phyloP scores from a whole-genome alignment of 2,113 vertebrate genomes.

The Plectropomus leopardus region DNA sequence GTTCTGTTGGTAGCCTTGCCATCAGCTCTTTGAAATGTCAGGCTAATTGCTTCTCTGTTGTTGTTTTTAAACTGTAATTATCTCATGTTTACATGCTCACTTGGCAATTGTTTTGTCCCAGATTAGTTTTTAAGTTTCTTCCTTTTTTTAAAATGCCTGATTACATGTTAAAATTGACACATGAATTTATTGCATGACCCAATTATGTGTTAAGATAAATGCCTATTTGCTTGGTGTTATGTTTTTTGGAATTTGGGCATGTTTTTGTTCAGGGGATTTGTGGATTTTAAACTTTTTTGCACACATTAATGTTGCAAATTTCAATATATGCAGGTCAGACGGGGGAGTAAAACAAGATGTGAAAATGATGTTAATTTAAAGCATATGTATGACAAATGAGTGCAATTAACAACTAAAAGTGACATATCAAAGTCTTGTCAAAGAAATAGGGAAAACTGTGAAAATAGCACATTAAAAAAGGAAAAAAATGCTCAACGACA shows the following conservation, averaged over 20 bases:
- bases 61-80: not conserved
- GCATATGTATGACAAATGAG: not conserved
- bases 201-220: not conserved
- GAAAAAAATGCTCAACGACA: constrained; percentile 29
- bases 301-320: not conserved
- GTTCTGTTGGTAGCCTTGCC: not conserved
- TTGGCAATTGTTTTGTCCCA: not conserved
- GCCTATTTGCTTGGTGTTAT: not conserved
- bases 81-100: not conserved
- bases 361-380: not conserved
- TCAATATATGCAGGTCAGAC: not conserved
- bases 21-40: not conserved
- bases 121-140: too few species aligned
- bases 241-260: not conserved
- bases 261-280: not conserved
- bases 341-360: not conserved
- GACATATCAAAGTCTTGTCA: not conserved
- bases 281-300: not conserved
- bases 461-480: constrained; percentile 13
- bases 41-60: not conserved
- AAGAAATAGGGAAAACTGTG: not conserved
- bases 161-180: not conserved
- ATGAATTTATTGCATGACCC: not conserved
- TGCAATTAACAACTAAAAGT: not conserved
- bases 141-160: not conserved